Evolutionary conservation across 30 jellyfish, hydroid and myxozoan species (phyloP), one percentile per base, ranked within the genome.

Genomic region (Turritopsis rubra): DNA sequence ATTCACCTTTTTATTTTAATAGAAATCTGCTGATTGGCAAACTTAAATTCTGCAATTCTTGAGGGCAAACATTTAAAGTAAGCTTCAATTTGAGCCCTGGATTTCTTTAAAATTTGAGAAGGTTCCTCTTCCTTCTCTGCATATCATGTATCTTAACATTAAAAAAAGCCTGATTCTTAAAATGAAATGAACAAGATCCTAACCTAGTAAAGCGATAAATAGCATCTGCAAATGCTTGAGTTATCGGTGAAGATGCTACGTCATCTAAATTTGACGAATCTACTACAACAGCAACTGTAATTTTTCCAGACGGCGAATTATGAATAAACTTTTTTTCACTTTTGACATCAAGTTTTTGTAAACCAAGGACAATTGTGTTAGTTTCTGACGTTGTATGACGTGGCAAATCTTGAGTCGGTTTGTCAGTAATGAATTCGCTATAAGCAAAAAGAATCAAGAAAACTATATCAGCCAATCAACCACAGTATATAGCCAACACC

Each of bases 211-310:
- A 93, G 21, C 84, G 26, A 29, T 82, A 88, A 5, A 87, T 93
- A 21, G 89, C 94, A 82, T 88, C 96, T 16, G 96, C 90, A 81
- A 93, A 93, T 16, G 96, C 94, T 72, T 88, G 98, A 81, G 82
- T 88, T 21, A 93, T 65, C 9, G 96, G 96, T 0, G 98, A 93
- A 20, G 79, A 66, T 52, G 85, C 96, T 0, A 93, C 94, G 29
- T 85, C 90, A 41, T 73, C 83, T 1, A 79, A 16, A 41, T 71
- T 53, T 65, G 70, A 84, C 23, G 86, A 81, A 72, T 93, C 98
- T 16, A 93, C 54, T 23, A 93, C 95, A 17, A 93, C 78, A 8
- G 87, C 94, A 0, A 93, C 95, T 5, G 95, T 87, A 60, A 93
- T 65, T 29, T 84, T 75, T 21, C 98, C 98, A 0, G 96, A 88